Evolutionary conservation across 2,797 vertebrate species (phyloP), one percentile per base, ranked within the genome.

Genomic region (Xenopus petersii): DNA sequence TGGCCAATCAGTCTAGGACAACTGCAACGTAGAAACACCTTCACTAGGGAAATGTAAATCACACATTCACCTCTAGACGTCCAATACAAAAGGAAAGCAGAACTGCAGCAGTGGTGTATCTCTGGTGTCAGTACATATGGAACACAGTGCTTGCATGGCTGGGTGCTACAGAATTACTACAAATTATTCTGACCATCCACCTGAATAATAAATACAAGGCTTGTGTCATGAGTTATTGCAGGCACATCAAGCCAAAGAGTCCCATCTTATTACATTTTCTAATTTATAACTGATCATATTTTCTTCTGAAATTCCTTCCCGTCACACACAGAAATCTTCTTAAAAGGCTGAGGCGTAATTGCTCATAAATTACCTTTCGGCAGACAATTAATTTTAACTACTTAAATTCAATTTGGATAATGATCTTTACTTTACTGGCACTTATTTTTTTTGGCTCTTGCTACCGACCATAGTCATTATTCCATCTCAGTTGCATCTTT

Each of bases 371-470:
- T 60, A 60, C 12, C 21, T 60, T 60, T 24, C 12, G 6, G 10
- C 17, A 60, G 58, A 60, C 26, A 21, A 60, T 60, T 60, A 60
- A 60, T 60, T 24, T 60, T 60, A 60, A 24, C 58, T 24, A 60
- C 58, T 60, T 60, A 60, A 60, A 60, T 60, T 60, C 58, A 60
- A 60, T 60, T 60, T 26, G 17, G 58, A 60, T 60, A 60, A 26
- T 60, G 58, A 60, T 60, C 58, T 60, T 60, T 59, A 59, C 21
- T 21, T 59, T 60, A 13, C 58, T 24, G 58, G 9, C 58, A 60
- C 21, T 24, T 59, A 0, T 59, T 60, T 24, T 60, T 60, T 24
- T 58, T 58, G 55, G 55, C 55, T 60, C 58, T 60, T 24, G 21
- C 17, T 60, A 26, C 17, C 21, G 26, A 60, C 12, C 10, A 24